A percentile compares a stretch with the other conserved stretches of the same genome.
phyloP scores from a whole-genome alignment of 53 echinoderm and acorn worm genomes.

The Echinarachnius parma region DNA sequence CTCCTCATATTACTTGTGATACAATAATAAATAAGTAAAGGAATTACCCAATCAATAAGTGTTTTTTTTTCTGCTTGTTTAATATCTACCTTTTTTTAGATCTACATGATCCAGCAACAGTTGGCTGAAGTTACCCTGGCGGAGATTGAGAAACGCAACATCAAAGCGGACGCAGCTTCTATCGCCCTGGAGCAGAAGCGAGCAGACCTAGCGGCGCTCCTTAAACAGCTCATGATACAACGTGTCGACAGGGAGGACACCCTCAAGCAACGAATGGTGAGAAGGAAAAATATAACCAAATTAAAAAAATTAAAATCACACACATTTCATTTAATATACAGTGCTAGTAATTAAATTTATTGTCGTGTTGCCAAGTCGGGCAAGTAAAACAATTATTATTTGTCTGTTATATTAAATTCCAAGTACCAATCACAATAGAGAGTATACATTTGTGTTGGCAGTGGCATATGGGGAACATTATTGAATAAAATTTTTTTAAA shows the following conservation, averaged over 20 bases:
- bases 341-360: no score
- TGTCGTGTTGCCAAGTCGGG: no score
- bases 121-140: slow-evolving; percentile 81
- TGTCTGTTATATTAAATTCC: no score
- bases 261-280: slow-evolving; percentile 80
- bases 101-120: slow-evolving; percentile 85
- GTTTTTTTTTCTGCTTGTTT: not conserved
- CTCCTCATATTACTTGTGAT: no score
- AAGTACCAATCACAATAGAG: no score
- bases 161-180: slow-evolving; percentile 64
- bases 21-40: no score
- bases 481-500: no score
- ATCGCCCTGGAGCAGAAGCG: slow-evolving; percentile 83
- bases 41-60: not conserved
- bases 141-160: slow-evolving; percentile 66
- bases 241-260: slow-evolving; percentile 72
- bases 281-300: not conserved
- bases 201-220: slow-evolving; percentile 68
- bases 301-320: no score
- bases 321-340: no score
- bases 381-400: no score
- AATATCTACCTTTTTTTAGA: slow-evolving; percentile 17
- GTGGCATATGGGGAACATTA: no score
- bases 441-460: no score
- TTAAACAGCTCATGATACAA: slow-evolving; percentile 88